These are phyloP conservation scores for Falco berigora DNA, from an alignment of 2,797 vertebrate genomes.

Conservation along the genomic window DNA sequence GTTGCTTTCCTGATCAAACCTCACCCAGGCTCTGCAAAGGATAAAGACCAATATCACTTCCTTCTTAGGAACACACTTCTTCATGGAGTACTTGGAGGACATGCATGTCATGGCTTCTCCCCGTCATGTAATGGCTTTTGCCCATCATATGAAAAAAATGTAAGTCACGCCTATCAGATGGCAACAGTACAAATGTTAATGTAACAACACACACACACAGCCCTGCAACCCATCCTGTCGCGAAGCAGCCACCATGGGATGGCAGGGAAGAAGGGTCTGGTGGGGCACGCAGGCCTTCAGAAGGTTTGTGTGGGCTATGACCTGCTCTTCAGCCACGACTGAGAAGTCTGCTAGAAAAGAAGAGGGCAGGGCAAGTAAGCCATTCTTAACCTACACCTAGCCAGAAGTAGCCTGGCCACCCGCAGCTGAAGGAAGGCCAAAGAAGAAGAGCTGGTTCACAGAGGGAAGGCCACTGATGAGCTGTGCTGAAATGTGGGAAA, in stretches of 20 bases:
- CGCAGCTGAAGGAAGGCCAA: neutral
- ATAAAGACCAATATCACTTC: neutral
- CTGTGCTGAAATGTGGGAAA: neutral
- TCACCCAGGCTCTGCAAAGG: neutral
- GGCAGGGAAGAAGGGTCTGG: fast-evolving
- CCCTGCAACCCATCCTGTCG: neutral
- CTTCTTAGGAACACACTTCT: neutral
- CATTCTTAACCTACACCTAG: neutral
- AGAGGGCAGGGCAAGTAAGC: neutral
- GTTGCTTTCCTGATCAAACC: neutral
- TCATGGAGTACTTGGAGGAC: neutral
- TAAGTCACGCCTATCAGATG: neutral
- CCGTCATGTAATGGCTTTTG: neutral
- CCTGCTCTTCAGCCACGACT: neutral
- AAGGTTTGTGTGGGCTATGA: neutral
- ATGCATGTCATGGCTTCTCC: neutral
- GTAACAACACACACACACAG: neutral
- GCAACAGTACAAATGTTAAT: neutral
- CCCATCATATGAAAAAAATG: neutral
- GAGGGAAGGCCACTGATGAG: neutral
- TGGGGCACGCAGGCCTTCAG: neutral
- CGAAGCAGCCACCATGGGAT: neutral
- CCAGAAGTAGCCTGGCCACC: neutral
- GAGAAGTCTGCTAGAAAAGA: neutral
- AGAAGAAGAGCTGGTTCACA: neutral